Conservation (phyloP, 53 echinoderm and acorn worm species). For the Arbacia lixula region DNA sequence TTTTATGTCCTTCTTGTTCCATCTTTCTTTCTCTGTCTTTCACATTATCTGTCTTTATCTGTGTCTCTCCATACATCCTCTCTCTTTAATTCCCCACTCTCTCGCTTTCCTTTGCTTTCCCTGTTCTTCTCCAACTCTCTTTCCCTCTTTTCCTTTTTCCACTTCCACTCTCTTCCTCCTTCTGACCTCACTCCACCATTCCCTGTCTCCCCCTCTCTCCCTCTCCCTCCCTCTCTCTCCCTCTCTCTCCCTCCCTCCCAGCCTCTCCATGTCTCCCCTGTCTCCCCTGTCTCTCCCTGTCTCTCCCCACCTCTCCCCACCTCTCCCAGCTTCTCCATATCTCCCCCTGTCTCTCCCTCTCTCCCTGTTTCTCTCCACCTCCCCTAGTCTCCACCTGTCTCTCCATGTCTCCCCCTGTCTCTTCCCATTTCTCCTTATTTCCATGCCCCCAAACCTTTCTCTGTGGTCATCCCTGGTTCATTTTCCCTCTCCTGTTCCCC, state of each 20-base stretch:
- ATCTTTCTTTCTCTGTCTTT: not conserved
- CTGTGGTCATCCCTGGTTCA: not conserved
- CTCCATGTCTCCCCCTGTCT: not conserved
- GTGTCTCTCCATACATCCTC: too few relatives aligned
- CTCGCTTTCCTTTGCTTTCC: not conserved
- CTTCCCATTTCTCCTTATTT: not conserved
- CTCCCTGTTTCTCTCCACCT: not conserved
- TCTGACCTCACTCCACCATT: too few relatives aligned
- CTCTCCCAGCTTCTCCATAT: not conserved
- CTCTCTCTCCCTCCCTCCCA: not conserved
- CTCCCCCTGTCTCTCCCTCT: not conserved
- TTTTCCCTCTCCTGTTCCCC: constrained; percentile 16
- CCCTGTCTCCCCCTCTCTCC: not conserved
- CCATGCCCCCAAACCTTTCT: constrained; percentile 23
- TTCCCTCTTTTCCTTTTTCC: not conserved
- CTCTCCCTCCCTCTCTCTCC: not conserved
- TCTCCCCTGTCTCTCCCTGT: not conserved
- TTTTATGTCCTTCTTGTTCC: not conserved
- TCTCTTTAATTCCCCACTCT: not conserved
- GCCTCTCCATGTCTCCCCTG: not conserved
- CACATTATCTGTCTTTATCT: not conserved
- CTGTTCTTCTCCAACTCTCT: not conserved
- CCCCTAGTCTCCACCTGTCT: too few relatives aligned
- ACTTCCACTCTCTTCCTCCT: not conserved
- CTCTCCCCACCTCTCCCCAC: not conserved